A percentile compares a stretch with the other conserved stretches of the same genome.
These are phyloP conservation scores for Alces alces DNA, from an alignment of 2,113 vertebrate species.

Conservation along the genomic window DNA sequence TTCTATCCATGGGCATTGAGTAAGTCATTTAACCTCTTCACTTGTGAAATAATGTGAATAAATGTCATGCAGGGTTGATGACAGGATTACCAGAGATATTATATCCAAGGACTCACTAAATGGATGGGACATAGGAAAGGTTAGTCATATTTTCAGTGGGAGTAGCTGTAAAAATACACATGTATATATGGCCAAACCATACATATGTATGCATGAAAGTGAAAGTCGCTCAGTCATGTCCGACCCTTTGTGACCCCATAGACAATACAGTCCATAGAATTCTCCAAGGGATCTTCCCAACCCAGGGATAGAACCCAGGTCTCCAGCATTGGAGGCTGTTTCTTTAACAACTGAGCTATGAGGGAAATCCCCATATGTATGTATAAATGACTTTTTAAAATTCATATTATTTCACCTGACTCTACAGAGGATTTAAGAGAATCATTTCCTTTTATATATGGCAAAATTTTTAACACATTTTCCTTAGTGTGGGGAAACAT, in stretches of 20 bases:
- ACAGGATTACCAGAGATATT: not conserved
- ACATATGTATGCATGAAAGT: not conserved
- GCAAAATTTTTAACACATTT: not conserved
- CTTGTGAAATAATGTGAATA: not conserved
- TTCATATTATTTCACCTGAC: not conserved
- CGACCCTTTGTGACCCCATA: not conserved
- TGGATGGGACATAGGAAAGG: not conserved
- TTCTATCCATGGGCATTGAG: not conserved
- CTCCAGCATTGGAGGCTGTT: not conserved
- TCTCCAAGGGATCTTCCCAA: not conserved
- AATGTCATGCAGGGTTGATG: not conserved
- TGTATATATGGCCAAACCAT: not conserved
- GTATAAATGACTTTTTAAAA: not conserved
- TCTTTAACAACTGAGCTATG: not conserved
- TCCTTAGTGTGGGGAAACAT: not conserved
- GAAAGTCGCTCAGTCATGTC: not conserved
- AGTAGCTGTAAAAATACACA: not conserved
- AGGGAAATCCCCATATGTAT: not conserved
- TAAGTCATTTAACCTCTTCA: slow-evolving; percentile 1
- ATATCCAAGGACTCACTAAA: not conserved
- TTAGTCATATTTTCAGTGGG: not conserved
- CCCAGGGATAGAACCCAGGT: not conserved
- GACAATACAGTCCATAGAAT: not conserved
- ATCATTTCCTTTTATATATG: not conserved
- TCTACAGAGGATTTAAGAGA: not conserved